Evolutionary conservation across 2,888 invertebrate genomes (phyloP), one percentile per base, ranked within the genome.

Genomic region (Pelosia muscerda): DNA sequence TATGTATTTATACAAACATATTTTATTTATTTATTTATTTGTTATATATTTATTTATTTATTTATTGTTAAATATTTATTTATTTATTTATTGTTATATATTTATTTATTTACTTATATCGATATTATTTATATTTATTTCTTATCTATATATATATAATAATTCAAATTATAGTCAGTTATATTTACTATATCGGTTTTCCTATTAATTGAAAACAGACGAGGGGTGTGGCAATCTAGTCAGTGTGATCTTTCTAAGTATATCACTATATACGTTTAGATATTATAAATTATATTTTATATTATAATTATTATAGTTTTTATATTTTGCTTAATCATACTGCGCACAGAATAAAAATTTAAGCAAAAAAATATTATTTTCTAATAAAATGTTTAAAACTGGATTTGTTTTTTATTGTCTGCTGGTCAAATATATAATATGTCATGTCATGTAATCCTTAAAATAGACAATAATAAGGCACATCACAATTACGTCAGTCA

Each of bases 191-290:
- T 54, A 72, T 56, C 64, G 56, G 67, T 38, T 71, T 61, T 72
- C 74, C 71, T 73, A 81, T 77, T 68, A 74, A 38, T 73, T 74
- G 74, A 84, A 86, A 89, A 82, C 93, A 92, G 94, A 92, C 91
- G 91, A 93, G 87, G 94, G 94, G 94, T 94, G 94, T 94, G 94
- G 88, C 91, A 92, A 85, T 94, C 94, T 95, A 95, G 94, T 95
- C 94, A 95, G 94, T 92, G 93, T 95, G 94, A 90, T 92, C 88
- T 92, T 89, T 86, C 69, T 79, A 81, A 77, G 77, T 78, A 72
- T 83, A 77, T 63, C 28, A 31, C 71, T 81, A 79, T 65, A 72
- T 78, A 78, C 77, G 74, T 75, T 68, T 82, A 84, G 76, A 66
- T 86, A 84, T 81, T 79, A 73, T 78, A 78, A 75, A 68, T 74